Evolutionary conservation across 2,797 vertebrate genomes (phyloP), one percentile per base, ranked within the genome.

Genomic region (Cossypha dichroa): DNA sequence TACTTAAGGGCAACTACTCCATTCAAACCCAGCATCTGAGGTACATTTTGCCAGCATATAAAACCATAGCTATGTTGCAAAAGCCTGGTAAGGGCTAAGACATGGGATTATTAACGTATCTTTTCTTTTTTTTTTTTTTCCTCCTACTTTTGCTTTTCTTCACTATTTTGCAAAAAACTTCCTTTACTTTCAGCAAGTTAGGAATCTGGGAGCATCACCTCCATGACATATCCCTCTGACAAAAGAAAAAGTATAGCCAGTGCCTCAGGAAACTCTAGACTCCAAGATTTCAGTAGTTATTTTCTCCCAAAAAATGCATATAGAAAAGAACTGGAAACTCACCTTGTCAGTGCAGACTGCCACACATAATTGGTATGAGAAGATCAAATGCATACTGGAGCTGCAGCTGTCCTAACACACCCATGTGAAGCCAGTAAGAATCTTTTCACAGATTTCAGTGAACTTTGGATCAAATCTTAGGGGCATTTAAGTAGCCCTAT

Each of bases 261-360:
- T 43, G n/a, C 4, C 28, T 76, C 34, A n/a, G 29, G 22, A 76
- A 80, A 48, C 21, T 49, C 31, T 6, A 48, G 13, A 83, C 73
- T 40, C 23, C 75, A 93, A 10, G 11, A 12, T 74, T 83, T 85
- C 52, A 74, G 40, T 26, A 67, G 15, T 51, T 73, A 43, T 52
- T 49, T 75, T 81, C 55, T 64, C 28, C 10, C 21, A 22, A 45
- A 48, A 84, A 84, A 85, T 41, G 11, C 25, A 43, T 5, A 34
- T 1, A 56, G 51, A 74, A 58, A 77, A 64, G 8, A 86, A 59
- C 12, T 48, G 46, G 34, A 74, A 95, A 70, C 17, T 81, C 38
- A 75, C 4, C 13, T n/a, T 0, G 0, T 26, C 43, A 68, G 19
- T 49, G 34, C 4, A 49, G 29, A 34, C 16, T 51, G 29, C 8